A percentile compares a stretch with the other conserved stretches of the same genome.
phyloP scores from a whole-genome alignment of 2,797 vertebrate genomes.

The Ptychadena robeensis region DNA sequence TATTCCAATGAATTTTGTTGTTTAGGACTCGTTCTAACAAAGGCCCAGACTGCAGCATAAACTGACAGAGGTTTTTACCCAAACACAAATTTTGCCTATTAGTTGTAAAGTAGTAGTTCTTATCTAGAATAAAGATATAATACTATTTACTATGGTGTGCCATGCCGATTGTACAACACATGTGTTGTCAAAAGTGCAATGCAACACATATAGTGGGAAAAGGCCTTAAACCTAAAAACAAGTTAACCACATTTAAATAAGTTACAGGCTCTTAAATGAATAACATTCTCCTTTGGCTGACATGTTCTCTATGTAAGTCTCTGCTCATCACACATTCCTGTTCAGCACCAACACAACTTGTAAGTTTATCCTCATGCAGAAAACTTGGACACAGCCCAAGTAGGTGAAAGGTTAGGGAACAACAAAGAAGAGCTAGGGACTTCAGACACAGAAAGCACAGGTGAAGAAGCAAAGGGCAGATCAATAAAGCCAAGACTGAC shows the following conservation, averaged over 20 bases:
- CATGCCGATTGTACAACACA: too few species aligned
- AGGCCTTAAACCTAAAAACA: too few species aligned
- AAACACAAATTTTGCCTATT: too few species aligned
- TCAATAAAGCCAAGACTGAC: background rate
- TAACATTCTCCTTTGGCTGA: background rate
- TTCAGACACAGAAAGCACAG: background rate
- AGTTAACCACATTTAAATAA: background rate
- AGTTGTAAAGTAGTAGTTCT: too few species aligned
- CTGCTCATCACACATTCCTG: background rate
- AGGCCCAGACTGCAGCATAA: too few species aligned
- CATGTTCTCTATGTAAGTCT: background rate
- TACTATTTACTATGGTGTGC: too few species aligned
- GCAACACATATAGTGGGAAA: too few species aligned
- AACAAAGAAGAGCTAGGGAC: background rate
- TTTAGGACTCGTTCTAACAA: too few species aligned
- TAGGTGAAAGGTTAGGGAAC: constrained; percentile 44
- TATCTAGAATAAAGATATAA: too few species aligned
- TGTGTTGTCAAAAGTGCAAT: too few species aligned
- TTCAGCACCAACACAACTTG: constrained; percentile 3
- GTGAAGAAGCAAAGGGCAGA: background rate
- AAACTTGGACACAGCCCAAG: constrained; percentile 46
- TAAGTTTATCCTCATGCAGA: constrained; percentile 25
- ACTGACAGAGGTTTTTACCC: too few species aligned
- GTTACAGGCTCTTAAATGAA: background rate
- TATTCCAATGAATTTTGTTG: too few species aligned